Evolutionary conservation across 1,140 invertebrate genomes (phyloP), one percentile per base, ranked within the genome.

Genomic region (Cydia fagiglandana): DNA sequence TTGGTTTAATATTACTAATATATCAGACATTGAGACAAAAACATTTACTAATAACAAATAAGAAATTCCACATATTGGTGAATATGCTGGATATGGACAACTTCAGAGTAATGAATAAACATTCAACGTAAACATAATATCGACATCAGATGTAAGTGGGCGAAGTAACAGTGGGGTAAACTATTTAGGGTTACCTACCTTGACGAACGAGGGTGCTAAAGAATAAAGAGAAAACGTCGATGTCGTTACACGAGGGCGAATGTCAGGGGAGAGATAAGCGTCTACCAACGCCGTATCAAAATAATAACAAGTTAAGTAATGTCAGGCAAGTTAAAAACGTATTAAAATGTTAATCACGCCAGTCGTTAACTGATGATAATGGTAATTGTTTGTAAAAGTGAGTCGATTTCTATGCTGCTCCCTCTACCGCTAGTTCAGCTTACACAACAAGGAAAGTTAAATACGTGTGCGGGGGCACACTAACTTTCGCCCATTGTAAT

Each of bases 401-500:
- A 85, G 79, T 88, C 86, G 89, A 91, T 91, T 91, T 91, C 89
- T 90, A 91, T 82, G 82, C 88, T 81, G 84, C 90, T 91, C 89
- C 86, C 88, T 88, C 90, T 89, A 89, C 88, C 83, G 84, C 83
- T 84, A 79, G 87, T 85, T 87, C 82, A 87, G 84, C 91, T 93
- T 93, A 93, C 89, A 93, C 91, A 93, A 93, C 91, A 90, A 93
- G 90, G 91, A 93, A 93, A 93, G 91, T 91, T 91, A 91, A 85
- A 88, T 81, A 86, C 87, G 88, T 83, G 88, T 88, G 89, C 86
- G 87, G 86, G 56, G 82, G 86, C 85, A 82, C 83, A 86, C 83
- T 86, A 85, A 92, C 91, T 93, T 93, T 93, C 91, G 89, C 90
- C 88, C 81, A 90, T 89, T 90, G 88, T 86, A 85, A 50, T 70